Evolutionary conservation across 2,113 vertebrate species (phyloP).

Genomic region (Sinosuthora webbiana): DNA sequence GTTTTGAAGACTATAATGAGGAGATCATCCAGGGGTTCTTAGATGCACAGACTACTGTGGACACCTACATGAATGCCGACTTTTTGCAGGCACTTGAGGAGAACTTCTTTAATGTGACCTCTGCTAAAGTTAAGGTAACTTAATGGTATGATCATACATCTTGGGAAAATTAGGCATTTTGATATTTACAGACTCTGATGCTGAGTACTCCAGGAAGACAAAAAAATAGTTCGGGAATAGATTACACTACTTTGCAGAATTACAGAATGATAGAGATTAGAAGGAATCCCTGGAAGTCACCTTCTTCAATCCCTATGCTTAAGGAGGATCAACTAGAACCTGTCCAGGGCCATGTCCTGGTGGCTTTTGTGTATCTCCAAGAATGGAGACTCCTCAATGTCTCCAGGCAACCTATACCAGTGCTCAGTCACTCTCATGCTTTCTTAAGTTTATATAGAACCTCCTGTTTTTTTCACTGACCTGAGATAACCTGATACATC

Average conservation of each 20-base stretch:
- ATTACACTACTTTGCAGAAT: neutral
- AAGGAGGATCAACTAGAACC: neutral
- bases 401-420: neutral
- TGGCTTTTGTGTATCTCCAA: neutral
- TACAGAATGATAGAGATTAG: neutral
- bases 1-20: slow-evolving; percentile 72
- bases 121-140: slow-evolving; percentile 69
- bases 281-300: neutral
- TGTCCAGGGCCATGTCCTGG: no score
- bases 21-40: slow-evolving; percentile 75
- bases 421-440: neutral
- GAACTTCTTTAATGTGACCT: slow-evolving; percentile 55
- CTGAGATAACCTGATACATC: neutral
- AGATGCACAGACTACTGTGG: slow-evolving; percentile 1
- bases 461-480: neutral
- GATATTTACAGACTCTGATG: neutral
- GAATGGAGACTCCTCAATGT: neutral
- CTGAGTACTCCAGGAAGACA: neutral
- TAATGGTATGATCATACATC: neutral
- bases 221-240: neutral
- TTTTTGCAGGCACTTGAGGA: slow-evolving; percentile 75
- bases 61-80: slow-evolving; percentile 71
- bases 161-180: neutral
- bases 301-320: neutral
- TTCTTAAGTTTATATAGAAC: neutral